Base-by-base conservation (phyloP, 2,113 vertebrate genomes). In the Camelus bactrianus region DNA sequence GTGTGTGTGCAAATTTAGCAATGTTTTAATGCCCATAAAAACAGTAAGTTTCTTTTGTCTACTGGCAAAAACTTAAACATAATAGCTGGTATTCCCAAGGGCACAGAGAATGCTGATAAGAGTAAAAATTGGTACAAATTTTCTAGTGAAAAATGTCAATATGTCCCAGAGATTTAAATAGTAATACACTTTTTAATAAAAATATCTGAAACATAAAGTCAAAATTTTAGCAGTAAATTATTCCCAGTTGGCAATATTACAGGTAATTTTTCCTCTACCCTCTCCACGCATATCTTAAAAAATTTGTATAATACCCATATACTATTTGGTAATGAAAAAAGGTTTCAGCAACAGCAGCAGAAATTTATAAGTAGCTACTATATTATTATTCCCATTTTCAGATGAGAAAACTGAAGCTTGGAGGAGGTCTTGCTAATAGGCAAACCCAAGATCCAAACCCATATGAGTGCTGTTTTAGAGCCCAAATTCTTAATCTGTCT, bases 191-290 rank as follows among this genome's bases (percentile, higher is more conserved):
- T 89, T 20, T 17, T 77, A 75, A 80, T 87, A 89, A 86, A 95
- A 80, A 94, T 50, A 76, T 75, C 3, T 92, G 30, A 94, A 93
- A 6, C 52, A 56, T 46, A 95, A 75, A 94, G 89, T 50, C 0
- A 87, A 75, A 92, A 56, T 35, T 35, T 38, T 72, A 85, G 30
- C 22, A 60, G 28, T 86, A 35, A 96, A 95, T 79, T 96, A 81
- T 87, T 92, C 28, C 62, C 13, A 8, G 84, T 3, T 52, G 10
- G 8, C 12, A 87, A 72, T 32, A 91, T 28, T 48, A 80, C 54
- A 15, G 48, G 3, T 76, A 79, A 75, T 22, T 83, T 90, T 69
- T 42, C 38, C 92, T 79, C 52, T 92, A n/a, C 22, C 7, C 20
- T 56, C 4, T 26, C 13, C 19, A 95, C 15, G 14, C 22, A n/a